A percentile compares a stretch with the other conserved stretches of the same genome.
phyloP scores from a whole-genome alignment of 2,113 vertebrate genomes.

The Microcebus jonahi region DNA sequence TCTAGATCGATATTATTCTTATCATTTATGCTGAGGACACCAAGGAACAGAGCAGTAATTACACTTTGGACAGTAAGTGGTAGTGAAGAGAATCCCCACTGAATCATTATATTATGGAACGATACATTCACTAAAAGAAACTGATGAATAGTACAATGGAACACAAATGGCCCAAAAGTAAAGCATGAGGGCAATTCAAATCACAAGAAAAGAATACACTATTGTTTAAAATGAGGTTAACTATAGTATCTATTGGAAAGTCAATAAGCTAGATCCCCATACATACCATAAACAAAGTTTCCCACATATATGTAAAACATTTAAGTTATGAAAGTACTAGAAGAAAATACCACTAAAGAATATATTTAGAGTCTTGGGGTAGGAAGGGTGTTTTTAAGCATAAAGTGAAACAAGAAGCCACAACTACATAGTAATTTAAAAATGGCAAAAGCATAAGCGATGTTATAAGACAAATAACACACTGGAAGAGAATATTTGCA shows the following conservation, averaged over 20 bases:
- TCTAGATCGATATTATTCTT: neutral
- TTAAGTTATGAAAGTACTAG: constrained; percentile 34
- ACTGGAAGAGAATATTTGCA: neutral
- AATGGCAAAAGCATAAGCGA: neutral
- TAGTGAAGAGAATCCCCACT: neutral
- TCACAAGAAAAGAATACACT: neutral
- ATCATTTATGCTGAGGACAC: neutral
- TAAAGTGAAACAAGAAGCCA: neutral
- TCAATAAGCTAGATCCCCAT: neutral
- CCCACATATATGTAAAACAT: neutral
- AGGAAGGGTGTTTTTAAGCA: constrained; percentile 41
- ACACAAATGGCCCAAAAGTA: neutral
- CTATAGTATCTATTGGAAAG: neutral
- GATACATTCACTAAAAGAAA: neutral
- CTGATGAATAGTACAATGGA: neutral
- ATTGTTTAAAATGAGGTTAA: neutral
- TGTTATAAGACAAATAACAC: neutral
- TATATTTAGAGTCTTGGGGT: neutral
- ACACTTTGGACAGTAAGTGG: neutral
- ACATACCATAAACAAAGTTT: neutral
- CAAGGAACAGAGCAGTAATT: neutral
- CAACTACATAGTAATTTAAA: neutral
- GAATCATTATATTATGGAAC: neutral
- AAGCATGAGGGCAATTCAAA: neutral
- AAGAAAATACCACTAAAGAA: constrained; percentile 45